Evolutionary conservation across 2,888 invertebrate genomes (phyloP), one percentile per base, ranked within the genome.

Genomic region (Apocheima hispidaria): DNA sequence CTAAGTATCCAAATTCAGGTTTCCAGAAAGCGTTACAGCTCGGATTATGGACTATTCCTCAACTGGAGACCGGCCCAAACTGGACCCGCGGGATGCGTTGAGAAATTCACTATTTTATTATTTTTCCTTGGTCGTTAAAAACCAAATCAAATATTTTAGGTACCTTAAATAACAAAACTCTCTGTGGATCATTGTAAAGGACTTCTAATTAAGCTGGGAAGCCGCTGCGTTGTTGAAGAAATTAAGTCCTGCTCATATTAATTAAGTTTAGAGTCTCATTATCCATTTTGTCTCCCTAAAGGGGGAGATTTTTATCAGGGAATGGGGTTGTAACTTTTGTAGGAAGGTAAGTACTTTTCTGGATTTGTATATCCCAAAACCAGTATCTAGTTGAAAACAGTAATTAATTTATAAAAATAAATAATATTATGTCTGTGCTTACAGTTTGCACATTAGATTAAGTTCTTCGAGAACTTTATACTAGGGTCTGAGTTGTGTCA

Each of bases 231-330:
- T 51, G 57, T 52, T 44, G 41, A 58, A 54, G 50, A 63, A 58
- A 63, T 63, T 63, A 55, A 62, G 53, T 62, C 36, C 54, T 50
- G 50, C 55, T 61, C 56, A 55, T 55, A 61, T 51, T 61, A 55
- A 61, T 61, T 61, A 44, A 51, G 50, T 44, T 60, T 30, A 60
- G 60, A 51, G 51, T 55, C 60, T 51, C 55, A 23, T 55, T 60
- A 60, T 55, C 50, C 50, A 30, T 51, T 43, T 43, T 77, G 26
- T 55, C 57, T n/a, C 73, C 72, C 48, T 49, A 18, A 56, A 36
- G 44, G 55, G 46, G 55, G 46, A 40, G 46, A 50, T 43, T 44
- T 58, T 58, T 49, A 58, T 43, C 43, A 2, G 40, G 9, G 3
- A 46, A 20, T 26, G 38, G 20, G 20, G 40, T 50, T 26, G 50